Evolutionary conservation across 2,113 vertebrate species (phyloP), one percentile per base, ranked within the genome.

Genomic region (Elephantulus edwardii): DNA sequence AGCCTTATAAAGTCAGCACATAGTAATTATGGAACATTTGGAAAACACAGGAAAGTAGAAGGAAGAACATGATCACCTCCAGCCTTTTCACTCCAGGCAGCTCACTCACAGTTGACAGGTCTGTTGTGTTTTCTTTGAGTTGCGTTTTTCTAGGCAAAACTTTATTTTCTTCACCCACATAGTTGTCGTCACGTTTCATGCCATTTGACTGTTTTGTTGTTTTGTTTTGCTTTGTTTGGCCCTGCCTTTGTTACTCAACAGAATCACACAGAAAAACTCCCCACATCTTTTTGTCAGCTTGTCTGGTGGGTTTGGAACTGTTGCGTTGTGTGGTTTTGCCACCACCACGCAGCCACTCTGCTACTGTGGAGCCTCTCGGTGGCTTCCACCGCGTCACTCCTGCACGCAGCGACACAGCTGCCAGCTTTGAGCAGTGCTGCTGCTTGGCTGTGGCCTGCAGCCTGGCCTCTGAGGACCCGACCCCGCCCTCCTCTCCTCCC

Each of bases 21-120:
- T 38, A 24, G 64, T 85, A 44, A 66, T 85, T 88, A 68, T 20
- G 75, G 94, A 87, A 52, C 64, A 40, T 84, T 94, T 54, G 35
- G 81, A 84, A 86, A 89, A 80, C 72, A 74, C 24, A 48, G 82
- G 71, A 56, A 84, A 75, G 33, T 35, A n/a, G 54, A 35, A 85
- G 86, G 56, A 75, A 78, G 77, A 83, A 88, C 54, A 66, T 8
- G 56, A 54, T 74, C 28, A 52, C 60, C 56, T 26, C 3, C 24
- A 8, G 62, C 62, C 48, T 70, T 80, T 50, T 68, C 35, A 3
- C 86, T 58, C 48, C 6, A 6, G 26, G 17, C 60, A 14, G 6
- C 85, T 42, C 68, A 8, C 13, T 17, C 13, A 9, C 0, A 5
- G 46, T 2, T 35, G 50, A 33, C 56, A 4, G 66, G 64, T 77